Percentiles rank a stretch among this genome's conserved stretches.
Evolutionary conservation across 2,797 vertebrate genomes (phyloP).

Genomic region (Catharus ustulatus): DNA sequence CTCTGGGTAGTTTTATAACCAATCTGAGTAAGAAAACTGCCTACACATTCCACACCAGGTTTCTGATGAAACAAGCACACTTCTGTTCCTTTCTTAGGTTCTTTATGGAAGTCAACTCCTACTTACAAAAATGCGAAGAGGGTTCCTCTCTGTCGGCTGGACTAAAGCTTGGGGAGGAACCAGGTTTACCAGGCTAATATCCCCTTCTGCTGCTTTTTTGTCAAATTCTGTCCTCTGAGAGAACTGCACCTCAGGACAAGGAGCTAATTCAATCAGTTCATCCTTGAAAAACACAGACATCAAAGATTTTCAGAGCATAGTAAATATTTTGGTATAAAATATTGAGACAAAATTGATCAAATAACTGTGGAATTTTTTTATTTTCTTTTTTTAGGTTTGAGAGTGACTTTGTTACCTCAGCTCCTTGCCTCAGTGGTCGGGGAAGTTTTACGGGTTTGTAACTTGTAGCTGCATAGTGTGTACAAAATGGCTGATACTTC

Average conservation of each 20-base stretch:
- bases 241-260: background rate
- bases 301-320: background rate
- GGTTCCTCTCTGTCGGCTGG: slow-evolving; percentile 51
- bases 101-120: background rate
- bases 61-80: background rate
- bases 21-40: background rate
- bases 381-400: background rate
- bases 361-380: background rate
- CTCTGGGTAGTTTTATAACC: background rate
- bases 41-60: background rate
- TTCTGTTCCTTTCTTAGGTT: background rate
- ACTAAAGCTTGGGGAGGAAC: slow-evolving; percentile 69
- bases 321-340: background rate
- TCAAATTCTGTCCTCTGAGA: background rate
- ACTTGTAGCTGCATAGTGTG: slow-evolving; percentile 54
- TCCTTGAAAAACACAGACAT: slow-evolving; percentile 69
- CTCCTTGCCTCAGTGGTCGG: slow-evolving; percentile 70
- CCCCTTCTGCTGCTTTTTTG: background rate
- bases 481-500: slow-evolving; percentile 68
- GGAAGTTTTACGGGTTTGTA: slow-evolving; percentile 68
- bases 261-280: slow-evolving; percentile 63
- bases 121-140: slow-evolving; percentile 81
- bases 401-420: slow-evolving; percentile 70
- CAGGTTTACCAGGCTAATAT: slow-evolving; percentile 59
- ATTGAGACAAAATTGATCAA: background rate